Base-by-base conservation (phyloP, 2,888 invertebrate species). In the Caenorhabditis becei region DNA sequence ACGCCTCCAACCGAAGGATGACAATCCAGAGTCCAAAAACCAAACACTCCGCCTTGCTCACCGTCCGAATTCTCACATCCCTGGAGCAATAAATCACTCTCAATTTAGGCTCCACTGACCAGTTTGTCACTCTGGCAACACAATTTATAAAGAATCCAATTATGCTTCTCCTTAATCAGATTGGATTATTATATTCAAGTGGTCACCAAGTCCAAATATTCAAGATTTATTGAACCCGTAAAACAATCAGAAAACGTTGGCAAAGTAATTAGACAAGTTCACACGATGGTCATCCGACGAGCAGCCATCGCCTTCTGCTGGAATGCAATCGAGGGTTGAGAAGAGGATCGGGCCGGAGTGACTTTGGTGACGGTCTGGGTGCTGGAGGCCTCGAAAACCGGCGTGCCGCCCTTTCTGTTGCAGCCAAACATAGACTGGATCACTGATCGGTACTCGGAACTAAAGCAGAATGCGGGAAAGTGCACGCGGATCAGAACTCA, bases 401-500 rank as follows among this genome's bases (percentile, higher is more conserved):
- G 49, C 26, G 37, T 56, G 20, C 49, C 54, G 2, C 49, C 56
- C 35, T 66, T 66, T 4, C 1, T 14, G 2, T 24, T n/a, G n/a
- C 63, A 32, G 32, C 80, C 80, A 16, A 80, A 59, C 63, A 80
- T 61, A 20, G 67, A 63, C 28, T 63, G 26, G 7, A 80, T 80
- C 2, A 67, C 69, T n/a, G 54, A 49, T 10, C 80, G 69, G 51
- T 80, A 80, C 44, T 80, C 80, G n/a, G 74, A 54, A 44, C 80
- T 80, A 20, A 80, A 74, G 20, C 3, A 24, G 10, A 14, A 18
- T 7, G 11, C 16, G 28, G 28, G 26, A 67, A 7, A 20, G 18
- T 44, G 35, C 11, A 41, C 8, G 1, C 10, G 49, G n/a, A 23
- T 11, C 28, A 51, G 14, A 23, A 53, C 77, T 69, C 26, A 83